phyloP scores from a whole-genome alignment of 2,113 vertebrate species.

The Henicopernis longicauda region DNA sequence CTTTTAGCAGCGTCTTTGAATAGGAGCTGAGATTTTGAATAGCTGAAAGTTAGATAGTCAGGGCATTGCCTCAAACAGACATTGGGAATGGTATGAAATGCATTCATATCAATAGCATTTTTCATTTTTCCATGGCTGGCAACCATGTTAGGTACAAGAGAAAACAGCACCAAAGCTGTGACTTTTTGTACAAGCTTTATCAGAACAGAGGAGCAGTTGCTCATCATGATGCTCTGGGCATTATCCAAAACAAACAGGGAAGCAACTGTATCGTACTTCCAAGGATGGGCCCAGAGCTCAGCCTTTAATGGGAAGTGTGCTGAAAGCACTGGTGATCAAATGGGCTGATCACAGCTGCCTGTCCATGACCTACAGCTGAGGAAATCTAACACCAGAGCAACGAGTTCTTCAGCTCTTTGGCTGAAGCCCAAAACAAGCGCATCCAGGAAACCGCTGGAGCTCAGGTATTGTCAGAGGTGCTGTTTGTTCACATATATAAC shows the following conservation, averaged over 20 bases:
- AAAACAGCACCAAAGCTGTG: neutral
- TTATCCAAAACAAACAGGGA: neutral
- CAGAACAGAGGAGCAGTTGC: neutral
- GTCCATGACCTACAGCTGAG: neutral
- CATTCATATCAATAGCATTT: neutral
- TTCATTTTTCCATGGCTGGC: neutral
- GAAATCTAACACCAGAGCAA: neutral
- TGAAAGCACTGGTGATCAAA: neutral
- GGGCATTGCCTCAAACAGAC: neutral
- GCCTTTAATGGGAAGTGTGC: neutral
- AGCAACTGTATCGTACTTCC: neutral
- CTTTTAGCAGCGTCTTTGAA: neutral
- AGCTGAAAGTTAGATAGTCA: neutral
- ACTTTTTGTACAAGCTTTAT: neutral
- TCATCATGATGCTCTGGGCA: neutral
- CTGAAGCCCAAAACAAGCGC: neutral
- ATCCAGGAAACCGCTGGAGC: neutral
- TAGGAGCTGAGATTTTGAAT: neutral
- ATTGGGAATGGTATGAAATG: neutral
- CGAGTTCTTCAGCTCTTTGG: neutral
- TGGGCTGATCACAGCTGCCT: neutral
- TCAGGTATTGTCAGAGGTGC: neutral
- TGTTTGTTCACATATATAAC: neutral
- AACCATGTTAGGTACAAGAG: neutral
- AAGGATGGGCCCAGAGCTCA: neutral